Conservation (phyloP, 2,797 vertebrate species). For the Ctenosaura bakeri region DNA sequence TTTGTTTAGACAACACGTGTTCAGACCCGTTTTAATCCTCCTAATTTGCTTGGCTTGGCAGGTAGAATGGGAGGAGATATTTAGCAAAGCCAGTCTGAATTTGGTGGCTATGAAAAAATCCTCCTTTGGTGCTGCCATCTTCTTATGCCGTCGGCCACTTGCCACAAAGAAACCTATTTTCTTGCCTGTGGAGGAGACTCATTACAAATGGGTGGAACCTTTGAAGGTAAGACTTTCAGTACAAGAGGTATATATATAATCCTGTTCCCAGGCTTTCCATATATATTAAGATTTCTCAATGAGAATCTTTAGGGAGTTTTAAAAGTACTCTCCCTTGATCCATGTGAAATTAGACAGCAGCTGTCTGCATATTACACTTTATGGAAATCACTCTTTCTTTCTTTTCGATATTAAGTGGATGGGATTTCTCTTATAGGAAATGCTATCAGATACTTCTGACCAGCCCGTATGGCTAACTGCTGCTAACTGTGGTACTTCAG, state of each 20-base stretch:
- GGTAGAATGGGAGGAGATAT: slow-evolving; percentile 89
- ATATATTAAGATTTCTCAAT: not conserved
- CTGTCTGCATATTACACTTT: not conserved
- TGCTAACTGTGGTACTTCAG: slow-evolving; percentile 82
- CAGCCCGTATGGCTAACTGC: slow-evolving; percentile 89
- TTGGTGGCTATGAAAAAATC: slow-evolving; percentile 88
- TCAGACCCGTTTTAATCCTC: slow-evolving; percentile 11
- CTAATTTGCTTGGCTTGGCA: slow-evolving; percentile 70
- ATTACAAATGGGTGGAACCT: slow-evolving; percentile 92
- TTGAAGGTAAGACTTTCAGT: slow-evolving; percentile 86
- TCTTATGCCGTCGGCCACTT: slow-evolving; percentile 85
- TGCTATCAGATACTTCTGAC: slow-evolving; percentile 82
- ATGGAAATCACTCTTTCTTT: slow-evolving; percentile 1
- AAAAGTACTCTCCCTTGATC: not conserved
- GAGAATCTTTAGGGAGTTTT: not conserved
- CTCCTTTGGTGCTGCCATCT: slow-evolving; percentile 90
- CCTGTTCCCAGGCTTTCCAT: not conserved
- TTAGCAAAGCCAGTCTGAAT: slow-evolving; percentile 82
- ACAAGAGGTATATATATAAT: slow-evolving; percentile 27
- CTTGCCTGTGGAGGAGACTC: slow-evolving; percentile 84
- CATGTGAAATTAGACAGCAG: not conserved
- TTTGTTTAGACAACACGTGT: not conserved
- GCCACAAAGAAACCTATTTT: slow-evolving; percentile 77
- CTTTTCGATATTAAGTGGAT: not conserved
- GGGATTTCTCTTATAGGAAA: slow-evolving; percentile 69